Percentiles rank a stretch among this genome's conserved stretches.
These are phyloP conservation scores for Romanogobio albipinnatus DNA, from an alignment of 2,113 vertebrate genomes.

Conservation along the genomic window DNA sequence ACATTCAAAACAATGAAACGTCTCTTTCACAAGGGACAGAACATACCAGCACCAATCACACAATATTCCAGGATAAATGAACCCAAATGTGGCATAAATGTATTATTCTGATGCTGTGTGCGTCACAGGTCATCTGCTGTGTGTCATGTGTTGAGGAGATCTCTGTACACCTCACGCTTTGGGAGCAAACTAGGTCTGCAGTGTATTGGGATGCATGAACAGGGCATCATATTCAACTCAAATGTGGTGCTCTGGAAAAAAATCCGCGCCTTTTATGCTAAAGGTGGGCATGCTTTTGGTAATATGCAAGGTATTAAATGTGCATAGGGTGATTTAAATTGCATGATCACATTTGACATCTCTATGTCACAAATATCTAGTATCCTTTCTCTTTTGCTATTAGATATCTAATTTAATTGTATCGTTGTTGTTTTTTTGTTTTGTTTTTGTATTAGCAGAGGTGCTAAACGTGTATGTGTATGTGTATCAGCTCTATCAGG, in stretches of 20 bases:
- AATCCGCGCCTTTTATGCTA: slow-evolving; percentile 84
- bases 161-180: slow-evolving; percentile 85
- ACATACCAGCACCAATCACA: not conserved
- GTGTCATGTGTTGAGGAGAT: slow-evolving; percentile 85
- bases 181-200: slow-evolving; percentile 87
- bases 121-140: slow-evolving; percentile 84
- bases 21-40: not conserved
- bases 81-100: not conserved
- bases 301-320: not conserved
- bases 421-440: not conserved
- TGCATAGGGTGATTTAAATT: not conserved
- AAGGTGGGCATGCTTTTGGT: slow-evolving; percentile 75
- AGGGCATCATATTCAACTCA: slow-evolving; percentile 94
- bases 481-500: slow-evolving; percentile 84
- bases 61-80: not conserved
- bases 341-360: not conserved
- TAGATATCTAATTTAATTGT: not conserved
- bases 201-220: slow-evolving; percentile 92
- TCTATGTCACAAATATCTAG: not conserved
- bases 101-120: not conserved
- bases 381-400: not conserved
- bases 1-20: no score
- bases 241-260: slow-evolving; percentile 86
- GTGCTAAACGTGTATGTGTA: not conserved
- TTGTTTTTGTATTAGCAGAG: not conserved